Conservation (phyloP, 1,140 invertebrate species). For the Anastrepha obliqua region DNA sequence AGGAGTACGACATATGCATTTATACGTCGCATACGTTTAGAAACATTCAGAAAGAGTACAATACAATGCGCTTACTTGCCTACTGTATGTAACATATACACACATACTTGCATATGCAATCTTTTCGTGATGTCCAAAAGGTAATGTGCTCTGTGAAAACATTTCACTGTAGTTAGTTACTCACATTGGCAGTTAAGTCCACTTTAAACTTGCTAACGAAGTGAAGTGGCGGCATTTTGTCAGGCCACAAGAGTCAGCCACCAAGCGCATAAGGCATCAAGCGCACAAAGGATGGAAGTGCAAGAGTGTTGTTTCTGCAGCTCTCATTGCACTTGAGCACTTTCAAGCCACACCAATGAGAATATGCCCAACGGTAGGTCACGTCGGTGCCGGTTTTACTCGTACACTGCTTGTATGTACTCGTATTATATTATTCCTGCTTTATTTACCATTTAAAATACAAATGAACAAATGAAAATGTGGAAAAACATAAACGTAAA, state of each 20-base stretch:
- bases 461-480: conserved; percentile 22
- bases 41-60: too few relatives aligned
- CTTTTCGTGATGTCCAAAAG: background rate
- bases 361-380: conserved; percentile 7
- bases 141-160: background rate
- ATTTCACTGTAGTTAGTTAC: background rate
- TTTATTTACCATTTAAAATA: conserved; percentile 5
- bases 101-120: background rate
- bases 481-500: background rate
- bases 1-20: background rate
- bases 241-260: background rate
- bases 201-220: conserved; percentile 25
- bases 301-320: background rate
- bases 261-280: too few relatives aligned
- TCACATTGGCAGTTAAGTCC: background rate
- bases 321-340: conserved; percentile 16
- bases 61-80: too few relatives aligned
- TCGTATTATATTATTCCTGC: background rate
- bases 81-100: background rate
- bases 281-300: background rate
- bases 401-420: too few relatives aligned
- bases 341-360: background rate
- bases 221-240: conserved; percentile 21
- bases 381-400: background rate
- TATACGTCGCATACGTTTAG: too few relatives aligned